phyloP scores from a whole-genome alignment of 2,888 invertebrate genomes.

The Philereme transversata region DNA sequence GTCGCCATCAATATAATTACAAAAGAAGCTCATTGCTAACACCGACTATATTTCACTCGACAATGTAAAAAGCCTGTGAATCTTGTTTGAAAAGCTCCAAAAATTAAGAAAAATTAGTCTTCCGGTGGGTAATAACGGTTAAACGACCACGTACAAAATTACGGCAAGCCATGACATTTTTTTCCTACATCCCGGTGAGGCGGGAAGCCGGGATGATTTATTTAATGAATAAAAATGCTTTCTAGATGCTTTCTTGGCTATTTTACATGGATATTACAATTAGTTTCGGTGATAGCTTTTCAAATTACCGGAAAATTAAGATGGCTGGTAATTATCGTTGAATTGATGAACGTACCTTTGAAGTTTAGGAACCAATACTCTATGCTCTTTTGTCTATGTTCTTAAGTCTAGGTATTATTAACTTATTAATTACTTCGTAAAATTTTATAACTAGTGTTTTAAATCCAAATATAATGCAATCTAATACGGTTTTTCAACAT shows the following conservation, averaged over 20 bases:
- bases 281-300: slow-evolving; percentile 69
- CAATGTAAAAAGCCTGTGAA: slow-evolving; percentile 40
- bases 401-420: too few relatives aligned
- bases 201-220: slow-evolving; percentile 75
- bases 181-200: slow-evolving; percentile 68
- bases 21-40: slow-evolving; percentile 14
- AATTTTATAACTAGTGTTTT: too few relatives aligned
- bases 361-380: not conserved
- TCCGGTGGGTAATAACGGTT: slow-evolving; percentile 70
- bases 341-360: slow-evolving; percentile 3
- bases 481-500: too few relatives aligned
- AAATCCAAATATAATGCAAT: too few relatives aligned
- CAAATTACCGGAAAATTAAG: slow-evolving; percentile 55
- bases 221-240: slow-evolving; percentile 83
- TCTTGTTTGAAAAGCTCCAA: slow-evolving; percentile 57
- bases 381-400: too few relatives aligned
- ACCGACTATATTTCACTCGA: slow-evolving; percentile 22
- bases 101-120: slow-evolving; percentile 81
- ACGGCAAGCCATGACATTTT: slow-evolving; percentile 80
- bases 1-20: slow-evolving; percentile 11
- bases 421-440: too few relatives aligned
- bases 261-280: slow-evolving; percentile 74
- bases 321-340: slow-evolving; percentile 40
- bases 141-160: slow-evolving; percentile 80
- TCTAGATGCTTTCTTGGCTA: slow-evolving; percentile 52